Evolutionary conservation across 2,888 invertebrate genomes (phyloP).

Genomic region (Apamea monoglypha): DNA sequence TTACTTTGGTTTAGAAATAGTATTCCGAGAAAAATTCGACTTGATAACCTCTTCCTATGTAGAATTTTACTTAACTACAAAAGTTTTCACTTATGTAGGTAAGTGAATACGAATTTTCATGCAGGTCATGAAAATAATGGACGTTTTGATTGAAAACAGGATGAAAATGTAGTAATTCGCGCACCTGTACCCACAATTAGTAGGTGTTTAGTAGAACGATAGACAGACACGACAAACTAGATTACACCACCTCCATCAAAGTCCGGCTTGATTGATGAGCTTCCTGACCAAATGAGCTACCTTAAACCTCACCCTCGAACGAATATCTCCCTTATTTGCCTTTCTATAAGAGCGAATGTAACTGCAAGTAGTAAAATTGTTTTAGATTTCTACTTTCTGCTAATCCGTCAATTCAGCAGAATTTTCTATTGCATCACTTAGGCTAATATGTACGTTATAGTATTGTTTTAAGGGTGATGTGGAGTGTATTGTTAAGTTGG

Average conservation of each 20-base stretch:
- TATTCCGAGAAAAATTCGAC: neutral
- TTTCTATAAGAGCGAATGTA: conserved; percentile 29
- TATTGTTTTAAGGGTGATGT: conserved; percentile 5
- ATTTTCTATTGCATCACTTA: conserved; percentile 38
- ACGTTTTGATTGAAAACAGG: neutral
- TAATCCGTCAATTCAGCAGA: conserved; percentile 74
- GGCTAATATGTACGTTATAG: conserved; percentile 56
- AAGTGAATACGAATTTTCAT: neutral
- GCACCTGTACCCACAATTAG: conserved; percentile 81
- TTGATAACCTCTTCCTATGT: too few species aligned
- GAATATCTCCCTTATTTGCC: conserved; percentile 58
- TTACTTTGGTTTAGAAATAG: neutral
- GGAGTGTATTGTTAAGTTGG: conserved; percentile 14
- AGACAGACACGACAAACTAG: conserved; percentile 84
- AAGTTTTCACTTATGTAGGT: neutral
- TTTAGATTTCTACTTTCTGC: conserved; percentile 70
- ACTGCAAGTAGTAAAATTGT: conserved; percentile 55
- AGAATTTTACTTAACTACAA: too few species aligned
- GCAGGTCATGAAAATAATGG: neutral
- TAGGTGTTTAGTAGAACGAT: conserved; percentile 76
- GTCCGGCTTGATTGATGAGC: conserved; percentile 85
- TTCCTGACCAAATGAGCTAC: conserved; percentile 77
- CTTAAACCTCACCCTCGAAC: conserved; percentile 19
- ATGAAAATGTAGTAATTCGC: neutral
- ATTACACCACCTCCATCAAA: conserved; percentile 86